Base-by-base conservation (phyloP, 1,140 invertebrate genomes). In the Coelopa frigida region DNA sequence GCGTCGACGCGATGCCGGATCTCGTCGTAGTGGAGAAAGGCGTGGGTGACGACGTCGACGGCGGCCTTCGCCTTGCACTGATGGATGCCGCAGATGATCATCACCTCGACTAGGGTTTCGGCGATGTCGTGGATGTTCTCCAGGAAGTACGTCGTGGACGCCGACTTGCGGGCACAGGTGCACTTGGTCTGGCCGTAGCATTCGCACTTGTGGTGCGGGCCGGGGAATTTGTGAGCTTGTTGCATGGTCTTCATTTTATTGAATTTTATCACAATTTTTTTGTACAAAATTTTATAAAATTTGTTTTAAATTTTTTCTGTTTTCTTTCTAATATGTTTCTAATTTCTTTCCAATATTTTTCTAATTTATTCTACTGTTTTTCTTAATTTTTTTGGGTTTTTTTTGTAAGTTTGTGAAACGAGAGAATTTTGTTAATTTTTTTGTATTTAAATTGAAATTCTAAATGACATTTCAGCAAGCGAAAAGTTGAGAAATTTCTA, bases 11-110 rank as follows among this genome's bases (percentile, higher is more conserved):
- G 37, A 8, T 47, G 32, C 8, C 49, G 36, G 6, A 66, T 37
- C 33, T 66, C 62, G 5, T 59, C 58, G 37, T 50, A 67, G 23
- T 67, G 56, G 2, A 27, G n/a, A 23, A 67, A 56, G 12, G 51
- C 48, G 5, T 50, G 44, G 1, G 36, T 44, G 15, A 67, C 64
- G 14, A 46, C 39, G 8, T 44, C 35, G 5, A 35, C 27, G 12
- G 52, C 26, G 0, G 46, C 49, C 21, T 50, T 53, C n/a, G 59
- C 61, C 27, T 64, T 51, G 50, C 50, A 56, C 0, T 51, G 17
- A 1, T 27, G 38, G 2, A 67, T 49, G 0, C 57, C 52, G 15
- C 63, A 64, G n/a, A 67, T 54, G 0, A 43, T 37, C 59, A 66
- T 65, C 5, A 66, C 53, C 26, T 50, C 29, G 14, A 26, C 24